Percentiles rank a stretch among this genome's conserved stretches.
phyloP scores from a whole-genome alignment of 2,888 invertebrate species.

The Phaedon cochleariae region DNA sequence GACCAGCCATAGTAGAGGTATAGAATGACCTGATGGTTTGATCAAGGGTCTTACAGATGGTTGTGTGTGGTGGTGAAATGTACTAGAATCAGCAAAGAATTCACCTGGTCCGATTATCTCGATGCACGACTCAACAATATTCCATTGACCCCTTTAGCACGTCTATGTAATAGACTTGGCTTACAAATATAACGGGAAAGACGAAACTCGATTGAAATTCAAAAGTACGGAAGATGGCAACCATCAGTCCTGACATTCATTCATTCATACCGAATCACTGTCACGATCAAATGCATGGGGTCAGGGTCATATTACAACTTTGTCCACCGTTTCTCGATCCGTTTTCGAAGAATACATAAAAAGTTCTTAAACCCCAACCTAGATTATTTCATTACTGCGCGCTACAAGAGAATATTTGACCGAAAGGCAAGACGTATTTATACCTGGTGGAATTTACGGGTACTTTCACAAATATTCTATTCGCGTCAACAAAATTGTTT shows the following conservation, averaged over 20 bases:
- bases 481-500: too few species aligned
- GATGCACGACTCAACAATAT: neutral
- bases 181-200: constrained; percentile 7
- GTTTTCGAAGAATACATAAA: constrained; percentile 7
- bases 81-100: too few species aligned
- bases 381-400: neutral
- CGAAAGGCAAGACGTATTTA: neutral
- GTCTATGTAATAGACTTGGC: constrained; percentile 8
- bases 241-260: constrained; percentile 12
- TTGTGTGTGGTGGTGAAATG: too few species aligned
- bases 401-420: neutral
- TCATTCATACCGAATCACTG: constrained; percentile 25
- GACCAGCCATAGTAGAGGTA: too few species aligned
- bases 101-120: too few species aligned
- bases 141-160: neutral
- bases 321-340: constrained; percentile 21
- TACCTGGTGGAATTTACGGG: neutral
- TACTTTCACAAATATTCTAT: too few species aligned
- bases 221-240: constrained; percentile 24
- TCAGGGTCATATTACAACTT: constrained; percentile 35
- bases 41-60: too few species aligned
- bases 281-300: constrained; percentile 35
- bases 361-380: constrained; percentile 10
- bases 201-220: constrained; percentile 31
- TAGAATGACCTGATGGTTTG: too few species aligned